Evolutionary conservation across 2,113 vertebrate species (phyloP), one percentile per base, ranked within the genome.

Genomic region (Cygnus buccinator): DNA sequence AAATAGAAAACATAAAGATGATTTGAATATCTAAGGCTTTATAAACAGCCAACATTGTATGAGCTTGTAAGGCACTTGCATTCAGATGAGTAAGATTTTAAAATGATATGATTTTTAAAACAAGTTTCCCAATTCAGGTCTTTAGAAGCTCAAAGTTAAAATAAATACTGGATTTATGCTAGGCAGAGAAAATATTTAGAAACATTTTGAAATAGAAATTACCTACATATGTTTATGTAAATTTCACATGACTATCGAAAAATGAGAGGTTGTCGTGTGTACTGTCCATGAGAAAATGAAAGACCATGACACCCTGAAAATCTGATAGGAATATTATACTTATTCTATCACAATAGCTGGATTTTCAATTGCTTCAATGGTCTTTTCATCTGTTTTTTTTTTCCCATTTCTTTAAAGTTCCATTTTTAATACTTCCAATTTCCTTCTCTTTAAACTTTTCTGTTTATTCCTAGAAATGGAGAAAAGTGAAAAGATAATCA

Each of bases 1-100:
- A 98, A 98, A 97, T 97, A 68, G 91, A 97, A 97, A 68, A 90
- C 93, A 97, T 94, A 94, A 97, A 97, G 84, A 95, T 97, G 80
- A 98, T 98, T 98, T 98, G 97, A 98, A 98, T 98, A 98, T 98
- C 97, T 98, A 97, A 98, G 94, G 95, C 93, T 96, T 97, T 97
- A 97, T 97, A 96, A 97, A 97, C 97, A 97, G 97, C 96, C 91
- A 95, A 96, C 94, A 90, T 80, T 96, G 87, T 97, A 91, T 96
- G 97, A 97, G 97, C 85, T 97, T 98, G 89, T 94, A 97, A 98
- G 93, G 87, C 84, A 94, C 96, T 97, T 96, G 94, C 93, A 97
- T 98, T 97, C 93, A 97, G 98, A 98, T 97, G 94, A 97, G 95
- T 87, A 94, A 97, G 89, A 97, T 97, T 97, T 97, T 25, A 92